Evolutionary conservation across 1,140 invertebrate species (phyloP), one percentile per base, ranked within the genome.

Genomic region (Eurytemora carolleeae): DNA sequence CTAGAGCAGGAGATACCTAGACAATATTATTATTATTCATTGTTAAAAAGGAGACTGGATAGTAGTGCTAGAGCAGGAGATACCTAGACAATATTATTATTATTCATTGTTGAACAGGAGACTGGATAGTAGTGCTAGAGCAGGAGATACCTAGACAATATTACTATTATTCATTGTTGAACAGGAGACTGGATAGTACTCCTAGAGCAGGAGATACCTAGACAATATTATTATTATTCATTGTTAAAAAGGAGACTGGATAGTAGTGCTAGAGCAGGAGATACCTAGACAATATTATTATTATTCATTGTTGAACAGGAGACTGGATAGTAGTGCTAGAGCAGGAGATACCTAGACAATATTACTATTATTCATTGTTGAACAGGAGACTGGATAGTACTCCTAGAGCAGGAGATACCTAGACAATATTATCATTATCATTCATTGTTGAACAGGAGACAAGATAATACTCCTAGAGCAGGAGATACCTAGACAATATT

Each of bases 391-490:
- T 78, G 2, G 90, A 83, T 64, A 98, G 72, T 61, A 95, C 82
- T 24, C 89, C 87, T 62, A 98, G 76, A 69, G 86, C 87, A 67
- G 78, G 76, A 1, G 75, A 74, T 1, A 81, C 78, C 72, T 76
- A 65, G n/a, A 44, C 31, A 44, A 12, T 12, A 44, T 44, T 44
- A 44, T n/a, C n/a, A n/a, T n/a, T n/a, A n/a, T n/a, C n/a, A n/a
- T n/a, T 98, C 94, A 19, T 77, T 78, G 70, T 95, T 86, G 71
- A 89, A 91, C 20, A 97, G 74, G 18, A 98, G 75, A 17, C 84
- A 78, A 3, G 90, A 83, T 64, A 98, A 72, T 61, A 95, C 82
- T 24, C 89, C 87, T 62, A 98, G 76, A 69, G 86, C 87, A 67
- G 78, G 76, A 1, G 75, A 74, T 1, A 81, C 78, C 72, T 76